These are phyloP conservation scores for Menidia beryllina DNA, from an alignment of 2,113 vertebrate genomes.

Conservation along the genomic window DNA sequence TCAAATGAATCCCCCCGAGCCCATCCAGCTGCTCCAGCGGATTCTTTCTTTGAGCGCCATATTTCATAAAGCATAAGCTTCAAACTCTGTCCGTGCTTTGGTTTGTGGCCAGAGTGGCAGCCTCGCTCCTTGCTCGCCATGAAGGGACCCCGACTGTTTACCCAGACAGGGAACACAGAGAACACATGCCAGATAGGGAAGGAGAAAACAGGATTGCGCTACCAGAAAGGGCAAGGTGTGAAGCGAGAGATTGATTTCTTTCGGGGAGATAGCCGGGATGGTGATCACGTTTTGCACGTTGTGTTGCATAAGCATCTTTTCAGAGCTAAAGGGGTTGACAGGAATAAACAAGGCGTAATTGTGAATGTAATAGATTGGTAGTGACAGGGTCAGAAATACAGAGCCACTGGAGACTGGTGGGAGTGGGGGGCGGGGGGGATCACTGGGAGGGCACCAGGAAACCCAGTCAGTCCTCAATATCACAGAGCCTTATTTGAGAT, in stretches of 20 bases:
- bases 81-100: slow-evolving; percentile 25
- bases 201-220: slow-evolving; percentile 8
- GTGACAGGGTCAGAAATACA: slow-evolving; percentile 59
- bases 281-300: slow-evolving; percentile 47
- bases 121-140: slow-evolving; percentile 1
- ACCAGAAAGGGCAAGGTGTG: slow-evolving; percentile 34
- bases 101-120: slow-evolving; percentile 13
- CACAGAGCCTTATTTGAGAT: slow-evolving; percentile 8
- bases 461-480: slow-evolving; percentile 18
- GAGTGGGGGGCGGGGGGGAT: neutral
- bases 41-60: slow-evolving; percentile 14
- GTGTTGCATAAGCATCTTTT: slow-evolving; percentile 65
- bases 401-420: slow-evolving; percentile 41
- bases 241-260: slow-evolving; percentile 69
- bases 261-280: slow-evolving; percentile 37
- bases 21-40: neutral
- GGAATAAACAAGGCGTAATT: slow-evolving; percentile 62
- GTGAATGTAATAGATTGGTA: slow-evolving; percentile 34
- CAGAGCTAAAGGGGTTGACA: slow-evolving; percentile 55
- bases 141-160: slow-evolving; percentile 26
- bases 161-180: neutral
- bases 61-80: slow-evolving; percentile 49
- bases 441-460: slow-evolving; percentile 38
- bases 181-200: slow-evolving; percentile 3
- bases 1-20: slow-evolving; percentile 3